Percentiles rank a stretch among this genome's conserved stretches.
Conservation (phyloP, 2,797 vertebrate genomes). For the Apogon hyalosoma region DNA sequence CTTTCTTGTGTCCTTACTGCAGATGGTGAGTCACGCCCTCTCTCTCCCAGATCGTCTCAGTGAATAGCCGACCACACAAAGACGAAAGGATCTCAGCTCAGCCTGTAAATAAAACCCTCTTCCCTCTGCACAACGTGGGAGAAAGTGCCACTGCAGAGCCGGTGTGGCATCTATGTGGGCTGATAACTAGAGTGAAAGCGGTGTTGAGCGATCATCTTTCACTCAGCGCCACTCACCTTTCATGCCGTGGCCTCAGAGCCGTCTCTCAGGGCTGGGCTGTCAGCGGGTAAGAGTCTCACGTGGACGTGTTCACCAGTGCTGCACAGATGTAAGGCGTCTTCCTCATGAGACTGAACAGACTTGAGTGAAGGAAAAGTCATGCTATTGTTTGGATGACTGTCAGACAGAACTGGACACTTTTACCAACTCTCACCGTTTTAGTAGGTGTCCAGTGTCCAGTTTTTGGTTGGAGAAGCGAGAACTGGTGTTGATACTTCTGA, state of each 20-base stretch:
- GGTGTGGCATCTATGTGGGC: conserved; percentile 59
- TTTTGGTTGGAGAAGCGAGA: conserved; percentile 13
- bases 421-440: conserved; percentile 21
- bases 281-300: conserved; percentile 53
- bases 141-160: conserved; percentile 62
- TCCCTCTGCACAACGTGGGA: conserved; percentile 63
- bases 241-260: conserved; percentile 73
- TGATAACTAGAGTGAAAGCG: conserved; percentile 75
- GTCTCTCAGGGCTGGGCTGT: conserved; percentile 50
- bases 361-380: conserved; percentile 39
- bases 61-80: conserved; percentile 72
- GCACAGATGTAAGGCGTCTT: conserved; percentile 42
- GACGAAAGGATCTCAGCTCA: conserved; percentile 68
- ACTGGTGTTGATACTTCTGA: conserved; percentile 52
- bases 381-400: conserved; percentile 56
- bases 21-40: conserved; percentile 80
- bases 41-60: conserved; percentile 49
- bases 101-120: conserved; percentile 68
- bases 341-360: conserved; percentile 45
- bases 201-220: conserved; percentile 80
- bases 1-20: conserved; percentile 65
- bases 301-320: conserved; percentile 30
- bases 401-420: conserved; percentile 42
- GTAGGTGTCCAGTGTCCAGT: conserved; percentile 12
- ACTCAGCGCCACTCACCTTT: conserved; percentile 71